Evolutionary conservation across 2,888 invertebrate genomes (phyloP).

Genomic region (Cordilura impudica): DNA sequence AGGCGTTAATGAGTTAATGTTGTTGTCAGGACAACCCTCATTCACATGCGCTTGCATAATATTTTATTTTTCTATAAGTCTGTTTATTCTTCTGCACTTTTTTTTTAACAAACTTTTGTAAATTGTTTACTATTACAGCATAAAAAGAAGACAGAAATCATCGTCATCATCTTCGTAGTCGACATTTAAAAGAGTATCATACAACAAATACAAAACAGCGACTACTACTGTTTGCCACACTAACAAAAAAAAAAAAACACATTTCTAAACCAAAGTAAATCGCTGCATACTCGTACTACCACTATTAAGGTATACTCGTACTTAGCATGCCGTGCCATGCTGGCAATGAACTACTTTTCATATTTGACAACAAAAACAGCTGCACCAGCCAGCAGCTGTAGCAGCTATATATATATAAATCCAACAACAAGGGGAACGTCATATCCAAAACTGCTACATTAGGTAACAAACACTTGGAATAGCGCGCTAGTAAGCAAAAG

Average conservation of each 20-base stretch:
- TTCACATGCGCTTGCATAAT: conserved; percentile 23
- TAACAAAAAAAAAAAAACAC: conserved; percentile 4
- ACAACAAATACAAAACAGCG: neutral
- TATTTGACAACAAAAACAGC: conserved; percentile 50
- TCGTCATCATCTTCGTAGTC: neutral
- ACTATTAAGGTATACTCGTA: neutral
- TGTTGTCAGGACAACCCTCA: conserved; percentile 36
- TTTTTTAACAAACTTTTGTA: conserved; percentile 12
- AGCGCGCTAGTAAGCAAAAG: neutral
- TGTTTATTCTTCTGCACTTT: neutral
- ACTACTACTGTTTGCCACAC: neutral
- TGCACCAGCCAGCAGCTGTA: conserved; percentile 36
- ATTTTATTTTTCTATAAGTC: neutral
- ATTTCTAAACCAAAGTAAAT: neutral
- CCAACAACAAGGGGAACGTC: conserved; percentile 12
- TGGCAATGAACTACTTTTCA: conserved; percentile 63
- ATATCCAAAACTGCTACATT: conserved; percentile 37
- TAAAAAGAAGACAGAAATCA: conserved; percentile 5
- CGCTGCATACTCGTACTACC: neutral
- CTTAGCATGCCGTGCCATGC: conserved; percentile 36
- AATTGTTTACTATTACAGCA: conserved; percentile 32
- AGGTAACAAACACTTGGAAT: conserved; percentile 47
- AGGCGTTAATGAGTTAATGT: too few relatives aligned
- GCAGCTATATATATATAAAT: conserved; percentile 7
- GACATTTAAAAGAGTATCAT: conserved; percentile 31